Percentiles rank a stretch among this genome's conserved stretches.
These are phyloP conservation scores for Todiramphus chloris DNA, from an alignment of 2,113 vertebrate species.

Conservation along the genomic window DNA sequence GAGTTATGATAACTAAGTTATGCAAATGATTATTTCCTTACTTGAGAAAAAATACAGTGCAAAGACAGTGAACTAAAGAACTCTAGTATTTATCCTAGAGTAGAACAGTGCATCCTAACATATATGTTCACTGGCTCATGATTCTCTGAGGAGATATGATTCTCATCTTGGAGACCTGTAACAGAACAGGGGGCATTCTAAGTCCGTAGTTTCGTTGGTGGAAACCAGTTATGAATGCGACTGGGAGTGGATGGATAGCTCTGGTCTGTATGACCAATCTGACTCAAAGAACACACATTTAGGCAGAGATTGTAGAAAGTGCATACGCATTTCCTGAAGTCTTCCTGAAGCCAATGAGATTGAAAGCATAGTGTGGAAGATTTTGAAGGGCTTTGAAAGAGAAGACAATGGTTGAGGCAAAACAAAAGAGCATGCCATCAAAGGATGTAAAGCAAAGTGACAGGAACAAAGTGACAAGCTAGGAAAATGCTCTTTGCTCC, in stretches of 20 bases:
- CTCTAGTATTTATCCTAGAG: background rate
- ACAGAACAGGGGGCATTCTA: background rate
- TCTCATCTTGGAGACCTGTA: background rate
- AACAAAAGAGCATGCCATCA: slow-evolving; percentile 57
- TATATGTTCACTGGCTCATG: background rate
- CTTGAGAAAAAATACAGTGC: background rate
- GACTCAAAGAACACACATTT: background rate
- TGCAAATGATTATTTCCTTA: background rate
- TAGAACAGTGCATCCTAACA: background rate
- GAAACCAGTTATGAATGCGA: background rate
- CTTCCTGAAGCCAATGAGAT: background rate
- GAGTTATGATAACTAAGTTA: background rate
- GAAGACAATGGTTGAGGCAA: slow-evolving; percentile 48
- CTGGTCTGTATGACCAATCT: background rate
- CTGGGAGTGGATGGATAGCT: background rate
- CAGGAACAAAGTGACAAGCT: slow-evolving; percentile 60
- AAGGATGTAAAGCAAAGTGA: slow-evolving; percentile 61
- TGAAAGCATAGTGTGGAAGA: slow-evolving; percentile 37
- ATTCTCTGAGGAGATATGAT: background rate
- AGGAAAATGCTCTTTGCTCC: slow-evolving; percentile 52
- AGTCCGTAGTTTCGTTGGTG: background rate
- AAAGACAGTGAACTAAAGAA: background rate
- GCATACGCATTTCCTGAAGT: slow-evolving; percentile 1
- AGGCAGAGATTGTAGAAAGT: background rate
- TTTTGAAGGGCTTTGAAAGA: slow-evolving; percentile 51